phyloP scores from a whole-genome alignment of 1,140 invertebrate genomes.

The Danaus plexippus region DNA sequence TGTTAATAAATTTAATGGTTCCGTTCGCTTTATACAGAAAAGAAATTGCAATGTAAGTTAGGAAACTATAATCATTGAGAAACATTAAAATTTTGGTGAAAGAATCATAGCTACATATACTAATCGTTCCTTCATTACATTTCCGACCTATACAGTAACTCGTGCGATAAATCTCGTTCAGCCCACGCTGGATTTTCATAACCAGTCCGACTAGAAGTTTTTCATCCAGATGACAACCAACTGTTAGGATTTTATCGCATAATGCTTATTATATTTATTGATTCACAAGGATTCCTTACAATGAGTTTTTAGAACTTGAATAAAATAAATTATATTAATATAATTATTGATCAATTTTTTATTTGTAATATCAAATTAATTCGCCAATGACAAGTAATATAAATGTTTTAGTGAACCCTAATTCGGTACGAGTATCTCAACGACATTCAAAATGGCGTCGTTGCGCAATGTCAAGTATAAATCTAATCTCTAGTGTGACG shows the following conservation, averaged over 20 bases:
- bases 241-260: background rate
- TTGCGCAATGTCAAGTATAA: slow-evolving; percentile 30
- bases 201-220: slow-evolving; percentile 19
- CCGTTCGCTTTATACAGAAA: too few relatives aligned
- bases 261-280: background rate
- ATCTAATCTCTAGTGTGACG: slow-evolving; percentile 25
- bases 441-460: slow-evolving; percentile 16
- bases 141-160: slow-evolving; percentile 15
- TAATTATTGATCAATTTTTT: background rate
- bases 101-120: slow-evolving; percentile 1
- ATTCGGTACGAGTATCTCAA: slow-evolving; percentile 12
- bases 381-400: background rate
- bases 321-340: too few relatives aligned
- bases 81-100: background rate
- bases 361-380: background rate
- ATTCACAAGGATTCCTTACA: background rate
- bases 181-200: slow-evolving; percentile 27
- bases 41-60: too few relatives aligned
- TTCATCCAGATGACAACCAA: slow-evolving; percentile 10
- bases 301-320: background rate
- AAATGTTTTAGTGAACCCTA: too few relatives aligned
- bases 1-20: too few relatives aligned
- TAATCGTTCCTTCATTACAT: slow-evolving; percentile 14
- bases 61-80: too few relatives aligned
- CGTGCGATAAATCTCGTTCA: slow-evolving; percentile 16